A percentile compares a stretch with the other conserved stretches of the same genome.
Conservation (phyloP, 2,113 vertebrate genomes). For the Recurvirostra avosetta region DNA sequence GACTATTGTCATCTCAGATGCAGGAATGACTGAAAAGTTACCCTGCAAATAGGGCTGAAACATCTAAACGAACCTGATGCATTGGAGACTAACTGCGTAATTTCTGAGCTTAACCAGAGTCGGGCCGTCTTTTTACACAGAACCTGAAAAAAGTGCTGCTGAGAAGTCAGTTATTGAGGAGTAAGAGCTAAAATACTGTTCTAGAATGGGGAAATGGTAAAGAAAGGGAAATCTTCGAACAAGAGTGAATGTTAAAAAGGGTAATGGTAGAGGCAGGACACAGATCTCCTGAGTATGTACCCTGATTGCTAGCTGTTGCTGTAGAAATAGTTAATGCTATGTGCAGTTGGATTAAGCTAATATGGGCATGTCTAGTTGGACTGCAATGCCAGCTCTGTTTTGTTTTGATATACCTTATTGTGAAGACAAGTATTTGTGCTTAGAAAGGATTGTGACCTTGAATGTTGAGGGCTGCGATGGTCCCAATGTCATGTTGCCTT, state of each 20-base stretch:
- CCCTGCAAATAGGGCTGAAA: neutral
- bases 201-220: neutral
- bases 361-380: rapidly evolving
- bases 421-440: neutral
- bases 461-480: neutral
- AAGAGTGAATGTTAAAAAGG: neutral
- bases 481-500: neutral
- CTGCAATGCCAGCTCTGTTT: neutral
- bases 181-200: neutral
- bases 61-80: neutral
- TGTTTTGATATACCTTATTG: neutral
- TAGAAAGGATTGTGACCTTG: neutral
- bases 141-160: neutral
- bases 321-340: neutral
- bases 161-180: neutral
- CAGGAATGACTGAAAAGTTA: neutral
- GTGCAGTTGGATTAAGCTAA: neutral
- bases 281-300: neutral
- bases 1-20: neutral
- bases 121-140: neutral
- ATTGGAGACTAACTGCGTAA: rapidly evolving
- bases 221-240: neutral
- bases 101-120: neutral
- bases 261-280: neutral
- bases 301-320: neutral